These are phyloP conservation scores for Lasiommata megera DNA, from an alignment of 2,888 invertebrate genomes.

Conservation along the genomic window DNA sequence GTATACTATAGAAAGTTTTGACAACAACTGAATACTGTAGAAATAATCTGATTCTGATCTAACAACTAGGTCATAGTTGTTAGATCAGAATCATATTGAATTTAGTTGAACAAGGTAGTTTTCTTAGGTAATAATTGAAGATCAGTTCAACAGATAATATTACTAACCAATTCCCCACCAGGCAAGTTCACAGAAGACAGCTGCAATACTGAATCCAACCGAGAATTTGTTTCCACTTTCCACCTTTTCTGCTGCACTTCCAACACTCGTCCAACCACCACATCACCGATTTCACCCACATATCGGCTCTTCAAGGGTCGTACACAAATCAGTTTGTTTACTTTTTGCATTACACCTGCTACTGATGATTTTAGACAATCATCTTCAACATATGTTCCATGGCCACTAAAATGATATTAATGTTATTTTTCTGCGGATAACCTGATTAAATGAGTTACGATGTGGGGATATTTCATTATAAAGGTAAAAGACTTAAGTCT, in stretches of 20 bases:
- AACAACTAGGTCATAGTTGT: no score
- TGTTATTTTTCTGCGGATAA: no score
- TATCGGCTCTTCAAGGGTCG: slow-evolving; percentile 95
- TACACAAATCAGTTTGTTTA: slow-evolving; percentile 96
- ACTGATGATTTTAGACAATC: slow-evolving; percentile 94
- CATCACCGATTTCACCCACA: slow-evolving; percentile 97
- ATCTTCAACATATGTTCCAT: slow-evolving; percentile 95
- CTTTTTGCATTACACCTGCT: slow-evolving; percentile 95
- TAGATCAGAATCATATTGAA: no score
- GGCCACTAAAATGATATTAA: slow-evolving; percentile 88
- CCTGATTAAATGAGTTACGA: no score
- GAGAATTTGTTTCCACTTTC: slow-evolving; percentile 97
- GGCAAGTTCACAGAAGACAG: slow-evolving; percentile 97
- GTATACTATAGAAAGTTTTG: background rate
- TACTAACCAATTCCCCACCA: slow-evolving; percentile 94
- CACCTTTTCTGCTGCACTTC: slow-evolving; percentile 97
- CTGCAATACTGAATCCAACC: slow-evolving; percentile 91
- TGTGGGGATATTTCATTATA: no score
- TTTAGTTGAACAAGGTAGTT: no score
- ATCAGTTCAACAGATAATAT: no score
- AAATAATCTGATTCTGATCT: no score
- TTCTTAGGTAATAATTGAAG: no score
- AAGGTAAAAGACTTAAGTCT: no score
- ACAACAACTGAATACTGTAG: no score
- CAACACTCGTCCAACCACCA: slow-evolving; percentile 95